A percentile compares a stretch with the other conserved stretches of the same genome.
phyloP scores from a whole-genome alignment of 2,888 invertebrate genomes.

The Papilio demoleus region DNA sequence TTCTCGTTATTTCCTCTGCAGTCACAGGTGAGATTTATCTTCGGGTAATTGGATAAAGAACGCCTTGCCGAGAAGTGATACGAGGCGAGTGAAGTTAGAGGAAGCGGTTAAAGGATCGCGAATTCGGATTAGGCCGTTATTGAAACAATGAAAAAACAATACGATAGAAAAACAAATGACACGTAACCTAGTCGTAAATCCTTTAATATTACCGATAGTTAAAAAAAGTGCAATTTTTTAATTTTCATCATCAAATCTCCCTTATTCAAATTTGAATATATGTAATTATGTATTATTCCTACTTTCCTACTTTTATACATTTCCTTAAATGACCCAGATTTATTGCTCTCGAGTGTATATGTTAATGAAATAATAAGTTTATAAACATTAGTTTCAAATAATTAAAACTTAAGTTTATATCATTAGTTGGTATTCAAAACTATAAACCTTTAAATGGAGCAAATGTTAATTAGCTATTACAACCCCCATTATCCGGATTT shows the following conservation, averaged over 20 bases:
- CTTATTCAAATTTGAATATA: too few relatives aligned
- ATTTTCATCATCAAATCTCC: too few relatives aligned
- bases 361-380: too few relatives aligned
- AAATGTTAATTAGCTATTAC: not conserved
- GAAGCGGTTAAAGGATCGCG: slow-evolving; percentile 46
- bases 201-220: not conserved
- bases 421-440: not conserved
- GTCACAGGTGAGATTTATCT: slow-evolving; percentile 84
- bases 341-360: too few relatives aligned
- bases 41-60: slow-evolving; percentile 83
- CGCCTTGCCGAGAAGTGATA: slow-evolving; percentile 79
- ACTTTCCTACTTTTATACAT: too few relatives aligned
- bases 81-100: slow-evolving; percentile 68
- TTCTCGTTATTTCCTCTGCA: slow-evolving; percentile 75
- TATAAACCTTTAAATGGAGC: not conserved
- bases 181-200: slow-evolving; percentile 36
- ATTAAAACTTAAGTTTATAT: not conserved
- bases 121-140: slow-evolving; percentile 56
- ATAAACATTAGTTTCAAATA: too few relatives aligned
- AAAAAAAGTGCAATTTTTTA: too few relatives aligned
- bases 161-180: slow-evolving; percentile 52
- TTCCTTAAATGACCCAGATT: too few relatives aligned
- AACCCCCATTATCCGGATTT: not conserved
- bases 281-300: too few relatives aligned
- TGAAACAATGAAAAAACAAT: slow-evolving; percentile 51